A percentile compares a stretch with the other conserved stretches of the same genome.
Evolutionary conservation across 2,113 vertebrate species (phyloP).

Genomic region (Pygoscelis adeliae): DNA sequence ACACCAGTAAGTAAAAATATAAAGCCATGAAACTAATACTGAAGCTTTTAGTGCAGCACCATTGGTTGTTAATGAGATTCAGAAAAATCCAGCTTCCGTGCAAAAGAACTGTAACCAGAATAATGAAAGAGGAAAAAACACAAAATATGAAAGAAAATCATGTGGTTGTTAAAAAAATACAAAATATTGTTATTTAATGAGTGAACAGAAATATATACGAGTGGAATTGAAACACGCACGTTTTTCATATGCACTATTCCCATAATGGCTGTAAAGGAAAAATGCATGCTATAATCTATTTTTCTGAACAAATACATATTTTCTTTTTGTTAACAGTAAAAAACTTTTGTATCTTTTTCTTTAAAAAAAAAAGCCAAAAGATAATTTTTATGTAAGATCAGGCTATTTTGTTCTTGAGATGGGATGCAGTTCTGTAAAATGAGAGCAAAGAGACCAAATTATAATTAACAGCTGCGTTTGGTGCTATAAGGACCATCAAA

Average conservation of each 20-base stretch:
- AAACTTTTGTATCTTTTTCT: neutral
- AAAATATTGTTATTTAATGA: neutral
- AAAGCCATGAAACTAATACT: neutral
- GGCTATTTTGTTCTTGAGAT: neutral
- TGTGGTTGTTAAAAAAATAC: neutral
- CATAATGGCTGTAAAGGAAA: neutral
- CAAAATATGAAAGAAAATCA: neutral
- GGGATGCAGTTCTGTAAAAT: neutral
- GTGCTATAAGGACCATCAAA: neutral
- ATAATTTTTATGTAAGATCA: neutral
- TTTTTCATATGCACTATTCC: neutral
- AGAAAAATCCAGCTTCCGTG: neutral
- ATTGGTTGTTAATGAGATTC: neutral
- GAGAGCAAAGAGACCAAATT: neutral
- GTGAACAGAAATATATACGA: neutral
- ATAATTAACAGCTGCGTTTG: neutral
- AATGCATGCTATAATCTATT: neutral
- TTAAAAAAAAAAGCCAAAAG: neutral
- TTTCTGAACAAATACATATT: neutral
- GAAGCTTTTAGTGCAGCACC: neutral
- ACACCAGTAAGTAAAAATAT: neutral
- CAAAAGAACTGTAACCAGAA: neutral
- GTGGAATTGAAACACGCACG: neutral
- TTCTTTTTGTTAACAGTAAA: neutral
- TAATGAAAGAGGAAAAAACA: neutral